Evolutionary conservation across 1,140 invertebrate species (phyloP), one percentile per base, ranked within the genome.

Genomic region (Camponotus floridanus): DNA sequence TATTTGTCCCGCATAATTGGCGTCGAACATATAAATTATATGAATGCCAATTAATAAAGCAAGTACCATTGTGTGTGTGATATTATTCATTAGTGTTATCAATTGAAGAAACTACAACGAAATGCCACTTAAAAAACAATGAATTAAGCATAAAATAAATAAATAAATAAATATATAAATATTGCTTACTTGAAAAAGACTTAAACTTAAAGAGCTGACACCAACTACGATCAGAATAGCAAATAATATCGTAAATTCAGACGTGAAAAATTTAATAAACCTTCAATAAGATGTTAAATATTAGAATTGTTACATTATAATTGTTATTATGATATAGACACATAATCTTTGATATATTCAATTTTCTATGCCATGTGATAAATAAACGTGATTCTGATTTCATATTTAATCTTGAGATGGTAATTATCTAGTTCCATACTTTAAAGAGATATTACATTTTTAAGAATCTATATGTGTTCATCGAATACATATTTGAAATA

Each of bases 141-240:
- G 6, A 31, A 76, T 85, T 51, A 45, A 18, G 0, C 2, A 26
- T 26, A 26, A 26, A 26, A 26, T 18, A 33, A 76, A 3, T 45
- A 45, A 0, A 1, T 39, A 76, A 6, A 7, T 13, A n/a, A 13
- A 11, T 26, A 26, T 26, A 26, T 26, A 11, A 15, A 26, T 26
- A 1, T 67, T 78, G 65, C 81, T 85, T 61, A 85, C 81, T 85
- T 85, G 73, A 65, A 65, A 78, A 21, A 85, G 73, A 78, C 26
- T 85, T 4, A 85, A n/a, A 45, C 13, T 85, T 33, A 85, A 45
- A 55, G 71, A 76, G 21, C 21, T 51, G 33, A 85, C 6, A n/a
- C 81, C 81, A 26, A 85, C 1, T 55, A 57, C 3, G 18, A 85
- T 59, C 11, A 85, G 9, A 55, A 85, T 18, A 33, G 2, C 15